Percentiles rank a stretch among this genome's conserved stretches.
Conservation (phyloP, 2,797 vertebrate genomes). For the Crotalus adamanteus region DNA sequence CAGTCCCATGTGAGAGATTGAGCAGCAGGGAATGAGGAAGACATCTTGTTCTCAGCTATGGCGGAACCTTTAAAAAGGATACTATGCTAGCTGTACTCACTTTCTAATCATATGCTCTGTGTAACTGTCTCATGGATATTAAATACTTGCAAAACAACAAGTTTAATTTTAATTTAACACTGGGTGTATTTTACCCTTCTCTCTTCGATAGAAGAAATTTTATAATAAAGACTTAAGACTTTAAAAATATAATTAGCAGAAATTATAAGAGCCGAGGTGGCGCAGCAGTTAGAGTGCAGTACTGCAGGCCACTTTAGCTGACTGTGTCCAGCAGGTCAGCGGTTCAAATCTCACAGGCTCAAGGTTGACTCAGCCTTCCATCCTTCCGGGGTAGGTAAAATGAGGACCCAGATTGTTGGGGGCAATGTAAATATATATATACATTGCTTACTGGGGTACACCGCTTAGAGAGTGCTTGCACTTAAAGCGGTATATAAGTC, state of each 20-base stretch:
- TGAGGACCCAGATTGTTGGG: no score
- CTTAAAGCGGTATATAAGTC: no score
- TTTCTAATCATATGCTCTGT: not conserved
- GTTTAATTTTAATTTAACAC: not conserved
- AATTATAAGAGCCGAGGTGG: no score
- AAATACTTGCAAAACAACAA: not conserved
- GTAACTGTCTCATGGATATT: not conserved
- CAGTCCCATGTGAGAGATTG: not conserved
- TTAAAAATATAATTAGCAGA: not conserved
- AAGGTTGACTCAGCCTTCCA: no score
- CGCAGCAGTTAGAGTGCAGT: no score
- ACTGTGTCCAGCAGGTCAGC: no score
- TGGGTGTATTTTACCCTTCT: not conserved
- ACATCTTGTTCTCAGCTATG: not conserved
- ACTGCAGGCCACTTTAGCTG: no score
- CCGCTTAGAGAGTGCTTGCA: no score
- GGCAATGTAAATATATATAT: no score
- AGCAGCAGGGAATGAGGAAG: not conserved
- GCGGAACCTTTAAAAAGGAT: not conserved
- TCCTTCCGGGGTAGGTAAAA: no score
- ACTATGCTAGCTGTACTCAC: not conserved
- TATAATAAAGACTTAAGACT: not conserved
- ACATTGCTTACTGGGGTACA: no score
- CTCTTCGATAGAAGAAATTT: not conserved
- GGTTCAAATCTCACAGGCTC: no score